A percentile compares a stretch with the other conserved stretches of the same genome.
These are phyloP conservation scores for Cyprinus carpio DNA, from an alignment of 2,113 vertebrate species.

Conservation along the genomic window DNA sequence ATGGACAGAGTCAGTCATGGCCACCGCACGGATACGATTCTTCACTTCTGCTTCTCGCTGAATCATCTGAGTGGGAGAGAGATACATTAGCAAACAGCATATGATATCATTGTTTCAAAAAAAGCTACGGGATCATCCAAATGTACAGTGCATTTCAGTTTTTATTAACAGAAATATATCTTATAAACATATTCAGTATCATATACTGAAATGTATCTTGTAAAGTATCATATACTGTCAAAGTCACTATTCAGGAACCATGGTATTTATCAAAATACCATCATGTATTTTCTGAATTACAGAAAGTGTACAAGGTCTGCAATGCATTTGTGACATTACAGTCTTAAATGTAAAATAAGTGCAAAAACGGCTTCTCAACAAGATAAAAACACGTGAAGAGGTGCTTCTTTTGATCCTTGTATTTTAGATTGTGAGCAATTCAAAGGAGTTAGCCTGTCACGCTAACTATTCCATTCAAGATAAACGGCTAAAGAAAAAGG, in stretches of 20 bases:
- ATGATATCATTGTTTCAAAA: not conserved
- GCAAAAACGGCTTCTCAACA: not conserved
- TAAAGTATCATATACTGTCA: too few relatives aligned
- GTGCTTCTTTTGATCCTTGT: conserved; percentile 19
- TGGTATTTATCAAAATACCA: not conserved
- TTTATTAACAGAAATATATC: not conserved
- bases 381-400: not conserved
- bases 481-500: conserved; percentile 66
- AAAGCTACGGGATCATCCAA: not conserved
- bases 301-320: too few relatives aligned
- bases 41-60: conserved; percentile 92
- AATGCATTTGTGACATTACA: too few relatives aligned
- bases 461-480: conserved; percentile 62
- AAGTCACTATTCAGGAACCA: not conserved
- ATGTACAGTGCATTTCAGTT: not conserved
- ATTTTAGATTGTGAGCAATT: conserved; percentile 55
- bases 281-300: not conserved
- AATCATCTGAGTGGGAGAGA: conserved; percentile 84
- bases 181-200: not conserved
- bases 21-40: conserved; percentile 89
- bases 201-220: not conserved
- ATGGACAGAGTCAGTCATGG: conserved; percentile 95
- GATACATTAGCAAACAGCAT: conserved; percentile 1
- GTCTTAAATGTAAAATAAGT: too few relatives aligned
- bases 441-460: conserved; percentile 59